Base-by-base conservation (phyloP, 2,888 invertebrate species). In the Hirtodrosophila confusa region DNA sequence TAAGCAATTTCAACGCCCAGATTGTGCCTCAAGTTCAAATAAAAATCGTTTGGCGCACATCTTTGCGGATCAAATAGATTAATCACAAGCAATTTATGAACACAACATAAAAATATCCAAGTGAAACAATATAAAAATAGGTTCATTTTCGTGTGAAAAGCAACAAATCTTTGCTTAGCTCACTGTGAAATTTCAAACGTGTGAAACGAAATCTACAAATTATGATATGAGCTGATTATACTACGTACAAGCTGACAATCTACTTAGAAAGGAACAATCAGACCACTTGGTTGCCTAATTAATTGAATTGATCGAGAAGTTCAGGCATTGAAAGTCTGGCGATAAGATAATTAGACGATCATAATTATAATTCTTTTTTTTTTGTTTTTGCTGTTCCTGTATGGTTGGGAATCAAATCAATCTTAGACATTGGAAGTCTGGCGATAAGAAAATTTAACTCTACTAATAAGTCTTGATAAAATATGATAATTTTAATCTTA, bases 51-150 rank as follows among this genome's bases (percentile, higher is more conserved):
- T 78, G 69, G 77, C 65, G 63, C 56, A 73, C 64, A 66, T 56
- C 66, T 63, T 61, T 17, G 48, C 66, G 78, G 73, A 82, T 84
- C 75, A 86, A 75, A 86, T 70, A 86, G 85, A 82, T 86, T 82
- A 82, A 82, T 82, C 87, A 82, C 82, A 65, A 48, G 60, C 75
- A 75, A 82, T 82, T 86, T 86, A 82, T 82, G 82, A 72, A 72
- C 71, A 61, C 53, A 69, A 54, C 51, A 74, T 67, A 77, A 77
- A 77, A 80, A 74, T 66, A 79, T 65, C 54, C 62, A 69, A 55
- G 23, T 61, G 56, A 63, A 86, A 69, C 47, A 60, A 60, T 62
- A 66, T 49, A 64, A 60, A 68, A 68, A 67, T 63, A 80, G 58
- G 40, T 50, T 10, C 9, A 27, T 31, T 39, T 47, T 24, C 12